Conservation (phyloP, 1,140 invertebrate genomes). For the Sminthurides bifidus region DNA sequence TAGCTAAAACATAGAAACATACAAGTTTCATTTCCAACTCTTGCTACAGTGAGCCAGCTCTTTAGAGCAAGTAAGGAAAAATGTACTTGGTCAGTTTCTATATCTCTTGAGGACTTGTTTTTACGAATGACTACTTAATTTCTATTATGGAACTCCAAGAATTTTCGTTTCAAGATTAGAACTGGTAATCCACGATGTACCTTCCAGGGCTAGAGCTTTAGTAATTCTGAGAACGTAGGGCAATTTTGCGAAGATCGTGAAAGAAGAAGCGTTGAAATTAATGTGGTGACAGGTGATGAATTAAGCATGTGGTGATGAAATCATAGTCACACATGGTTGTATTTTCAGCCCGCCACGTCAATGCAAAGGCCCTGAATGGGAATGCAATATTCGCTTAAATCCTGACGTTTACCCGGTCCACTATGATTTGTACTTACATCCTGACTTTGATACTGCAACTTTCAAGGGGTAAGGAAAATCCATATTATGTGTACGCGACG, state of each 20-base stretch:
- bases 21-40: too few species aligned
- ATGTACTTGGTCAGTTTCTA: too few species aligned
- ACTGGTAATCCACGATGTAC: too few species aligned
- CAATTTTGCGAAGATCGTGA: background rate
- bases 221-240: background rate
- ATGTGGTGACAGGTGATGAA: background rate
- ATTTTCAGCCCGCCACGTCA: too few species aligned
- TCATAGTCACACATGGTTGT: background rate
- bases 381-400: slow-evolving; percentile 48
- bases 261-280: background rate
- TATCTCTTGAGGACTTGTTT: too few species aligned
- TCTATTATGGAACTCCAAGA: too few species aligned
- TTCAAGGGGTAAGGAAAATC: slow-evolving; percentile 38
- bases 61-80: too few species aligned
- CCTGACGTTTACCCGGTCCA: slow-evolving; percentile 51
- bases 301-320: background rate
- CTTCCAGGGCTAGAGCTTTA: too few species aligned
- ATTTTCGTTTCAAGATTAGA: too few species aligned
- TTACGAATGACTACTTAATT: too few species aligned
- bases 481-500: slow-evolving; percentile 18
- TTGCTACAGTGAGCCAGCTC: too few species aligned
- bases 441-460: slow-evolving; percentile 37
- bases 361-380: slow-evolving; percentile 29
- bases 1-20: too few species aligned
- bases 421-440: slow-evolving; percentile 42